Percentiles rank a stretch among this genome's conserved stretches.
phyloP scores from a whole-genome alignment of 2,888 invertebrate genomes.

The Xestia sexstrigata region DNA sequence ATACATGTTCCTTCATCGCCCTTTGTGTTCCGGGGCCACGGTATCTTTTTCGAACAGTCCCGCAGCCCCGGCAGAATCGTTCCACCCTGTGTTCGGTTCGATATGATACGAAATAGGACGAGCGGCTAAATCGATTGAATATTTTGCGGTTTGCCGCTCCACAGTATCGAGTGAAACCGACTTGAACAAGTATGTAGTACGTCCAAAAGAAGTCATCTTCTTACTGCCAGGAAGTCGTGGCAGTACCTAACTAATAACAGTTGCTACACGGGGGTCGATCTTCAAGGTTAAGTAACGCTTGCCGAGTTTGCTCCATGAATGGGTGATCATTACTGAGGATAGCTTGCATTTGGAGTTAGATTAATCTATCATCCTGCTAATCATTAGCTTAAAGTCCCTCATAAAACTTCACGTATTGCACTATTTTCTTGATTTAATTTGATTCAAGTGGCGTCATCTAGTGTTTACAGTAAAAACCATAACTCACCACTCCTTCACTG shows the following conservation, averaged over 20 bases:
- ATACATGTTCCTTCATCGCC: too few relatives aligned
- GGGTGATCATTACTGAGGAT: neutral
- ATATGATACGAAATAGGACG: neutral
- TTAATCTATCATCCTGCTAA: too few relatives aligned
- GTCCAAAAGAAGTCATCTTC: neutral
- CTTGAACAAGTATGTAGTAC: neutral
- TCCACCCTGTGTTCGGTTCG: too few relatives aligned
- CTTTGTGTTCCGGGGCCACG: too few relatives aligned
- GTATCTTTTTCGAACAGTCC: too few relatives aligned
- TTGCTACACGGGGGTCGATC: neutral
- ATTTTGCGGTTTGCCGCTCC: neutral
- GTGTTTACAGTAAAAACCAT: neutral
- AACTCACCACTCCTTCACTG: neutral
- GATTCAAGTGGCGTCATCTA: slow-evolving; percentile 36
- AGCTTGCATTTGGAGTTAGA: neutral
- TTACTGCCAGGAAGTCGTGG: neutral
- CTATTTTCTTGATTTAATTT: neutral
- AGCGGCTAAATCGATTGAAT: neutral
- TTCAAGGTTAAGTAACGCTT: neutral
- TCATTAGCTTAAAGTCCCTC: too few relatives aligned
- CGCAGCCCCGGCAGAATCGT: too few relatives aligned
- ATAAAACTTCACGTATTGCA: neutral
- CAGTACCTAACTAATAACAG: neutral
- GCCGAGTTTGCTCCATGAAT: neutral
- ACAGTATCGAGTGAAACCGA: neutral